Conservation (phyloP, 2,113 vertebrate species). For the Scatophagus argus region DNA sequence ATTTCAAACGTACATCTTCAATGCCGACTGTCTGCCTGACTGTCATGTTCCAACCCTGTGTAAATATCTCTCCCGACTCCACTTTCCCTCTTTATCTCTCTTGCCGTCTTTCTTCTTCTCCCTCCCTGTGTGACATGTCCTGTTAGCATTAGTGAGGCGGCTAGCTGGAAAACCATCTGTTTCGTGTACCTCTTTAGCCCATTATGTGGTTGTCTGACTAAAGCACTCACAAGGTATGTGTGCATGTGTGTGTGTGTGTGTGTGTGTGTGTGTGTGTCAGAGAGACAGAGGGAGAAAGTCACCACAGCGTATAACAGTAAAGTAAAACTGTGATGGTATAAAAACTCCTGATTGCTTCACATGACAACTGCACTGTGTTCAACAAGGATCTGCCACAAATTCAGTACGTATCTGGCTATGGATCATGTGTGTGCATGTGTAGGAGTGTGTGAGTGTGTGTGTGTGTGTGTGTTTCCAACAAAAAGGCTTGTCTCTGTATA, state of each 20-base stretch:
- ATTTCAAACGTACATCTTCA: slow-evolving; percentile 14
- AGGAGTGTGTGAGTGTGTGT: slow-evolving; percentile 9
- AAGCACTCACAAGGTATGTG: slow-evolving; percentile 37
- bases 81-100: slow-evolving; percentile 44
- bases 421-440: slow-evolving; percentile 14
- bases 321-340: slow-evolving; percentile 15
- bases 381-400: slow-evolving; percentile 19
- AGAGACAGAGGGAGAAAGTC: slow-evolving; percentile 1
- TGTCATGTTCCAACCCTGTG: slow-evolving; percentile 15
- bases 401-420: slow-evolving; percentile 15
- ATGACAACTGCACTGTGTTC: slow-evolving; percentile 16
- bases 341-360: slow-evolving; percentile 51
- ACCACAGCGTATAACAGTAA: slow-evolving; percentile 21
- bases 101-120: slow-evolving; percentile 24
- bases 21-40: neutral
- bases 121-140: slow-evolving; percentile 60
- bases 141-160: slow-evolving; percentile 71
- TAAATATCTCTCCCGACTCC: slow-evolving; percentile 21
- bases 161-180: slow-evolving; percentile 73
- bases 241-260: slow-evolving; percentile 6
- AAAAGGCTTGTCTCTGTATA: slow-evolving; percentile 69
- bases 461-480: slow-evolving; percentile 37
- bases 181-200: slow-evolving; percentile 70
- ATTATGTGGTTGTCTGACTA: slow-evolving; percentile 70
- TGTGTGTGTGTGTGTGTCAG: slow-evolving; percentile 23